Evolutionary conservation across 2,888 invertebrate genomes (phyloP), one percentile per base, ranked within the genome.

Genomic region (Cinara cedri): DNA sequence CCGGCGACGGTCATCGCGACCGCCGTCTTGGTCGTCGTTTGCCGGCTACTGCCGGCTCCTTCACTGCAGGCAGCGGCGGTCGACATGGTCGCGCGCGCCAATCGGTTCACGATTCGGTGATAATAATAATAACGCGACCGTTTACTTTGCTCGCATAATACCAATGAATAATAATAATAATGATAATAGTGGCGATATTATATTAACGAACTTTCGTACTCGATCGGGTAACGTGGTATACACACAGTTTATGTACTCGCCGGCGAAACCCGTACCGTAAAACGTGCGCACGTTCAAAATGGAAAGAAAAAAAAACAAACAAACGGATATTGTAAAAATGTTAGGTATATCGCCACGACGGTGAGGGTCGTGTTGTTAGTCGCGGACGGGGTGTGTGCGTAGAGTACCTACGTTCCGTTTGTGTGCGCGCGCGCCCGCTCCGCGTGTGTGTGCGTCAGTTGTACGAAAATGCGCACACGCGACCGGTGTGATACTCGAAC

Each of bases 391-490:
- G 21, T 8, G 55, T 21, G 55, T 11, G 2, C 11, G 10, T 1
- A 55, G 1, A 55, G 54, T 55, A 10, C 19, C 19, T 21, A 3
- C 42, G 16, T n/a, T 2, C 16, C n/a, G 34, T 26, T 19, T 10
- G n/a, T 55, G 6, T 26, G 60, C 16, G 4, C 26, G 62, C 24
- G 24, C 60, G 72, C 46, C 44, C 19, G 24, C 14, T n/a, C 11
- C 46, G 24, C 21, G 8, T 10, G 4, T 24, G 9, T 21, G 26
- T 34, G 11, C 16, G 49, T 49, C 26, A 16, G 10, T 19, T 11
- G 13, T 21, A 26, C n/a, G 66, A 24, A 26, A 49, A 60, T 55
- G 42, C 74, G 51, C 55, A 66, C 65, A 66, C 76, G 63, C 63
- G 51, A 21, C 24, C 62, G 62, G 26, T 44, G 71, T 14, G 26